Base-by-base conservation (phyloP, 2,797 vertebrate genomes). In the Phyllotis vaccarum region DNA sequence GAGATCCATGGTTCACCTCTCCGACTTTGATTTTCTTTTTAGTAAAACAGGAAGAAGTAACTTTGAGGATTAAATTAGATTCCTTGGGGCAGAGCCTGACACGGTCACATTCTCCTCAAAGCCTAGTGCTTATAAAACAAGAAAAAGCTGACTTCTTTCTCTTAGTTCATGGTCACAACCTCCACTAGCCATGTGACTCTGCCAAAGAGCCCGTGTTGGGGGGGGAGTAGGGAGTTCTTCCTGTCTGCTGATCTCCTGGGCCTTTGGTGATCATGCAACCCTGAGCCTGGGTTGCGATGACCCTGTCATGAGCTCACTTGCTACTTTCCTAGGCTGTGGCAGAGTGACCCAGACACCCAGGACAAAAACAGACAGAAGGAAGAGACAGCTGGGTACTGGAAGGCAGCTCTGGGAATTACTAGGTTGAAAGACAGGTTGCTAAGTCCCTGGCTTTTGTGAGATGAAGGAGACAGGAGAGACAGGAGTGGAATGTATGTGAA, bases 341-440 rank as follows among this genome's bases (percentile, higher is more conserved):
- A 94, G 83, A 10, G 66, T 85, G 96, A 96, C 86, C 76, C 70
- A 92, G 89, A 95, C 22, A 40, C 16, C 13, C n/a, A 19, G 92
- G n/a, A 90, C 29, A 54, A 62, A 0, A 2, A 62, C 24, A 11
- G 56, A 13, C 70, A 79, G 66, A 75, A 1, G 46, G 52, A 60
- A 90, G 29, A 49, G 64, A 81, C 43, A 60, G n/a, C 62, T 89
- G 76, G 86, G 11, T 0, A 0, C 76, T 29, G 16, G 12, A 49
- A 89, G 66, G 27, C 88, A 82, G 62, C 29, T 66, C 31, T 10
- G n/a, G 62, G 80, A 6, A 37, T 37, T 66, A 12, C 31, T 3
- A 0, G 75, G 16, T 29, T 68, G 40, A 34, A 3, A 14, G 40
- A 31, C 27, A 60, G 40, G 56, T 66, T 37, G 34, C 54, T 6